Base-by-base conservation (phyloP, 2,888 invertebrate genomes). In the Microctonus aethiopoides region DNA sequence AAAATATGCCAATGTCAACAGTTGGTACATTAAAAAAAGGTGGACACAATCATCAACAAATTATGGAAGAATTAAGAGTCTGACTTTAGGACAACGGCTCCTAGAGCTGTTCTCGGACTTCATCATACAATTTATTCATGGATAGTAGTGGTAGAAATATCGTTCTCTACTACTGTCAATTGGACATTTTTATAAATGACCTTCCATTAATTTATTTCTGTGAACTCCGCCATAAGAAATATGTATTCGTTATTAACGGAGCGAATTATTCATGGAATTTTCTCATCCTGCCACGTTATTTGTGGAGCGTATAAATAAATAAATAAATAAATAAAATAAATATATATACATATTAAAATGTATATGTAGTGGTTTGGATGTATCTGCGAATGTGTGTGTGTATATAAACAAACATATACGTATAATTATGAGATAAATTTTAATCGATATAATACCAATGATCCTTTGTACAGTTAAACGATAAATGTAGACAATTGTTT, bases 51-150 rank as follows among this genome's bases (percentile, higher is more conserved):
- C 83, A 82, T 82, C 85, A 88, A 82, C 87, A 88, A 70, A 81
- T 83, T 77, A 94, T 94, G 93, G 94, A 95, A 88, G 94, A 94
- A 87, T 83, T 94, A 88, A 88, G 94, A 72, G 94, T 95, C 93
- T 95, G 94, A 94, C 94, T 84, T 74, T 80, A 82, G 83, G 76
- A 75, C 72, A 75, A 72, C 73, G 75, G 76, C 75, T 75, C 75
- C 10, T 76, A 75, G 75, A 73, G 75, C 73, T 76, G 76, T 70
- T 52, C 70, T 70, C 70, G 70, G 70, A 67, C 62, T 39, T 51
- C 24, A 26, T 29, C 26, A 26, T n/a, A 62, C 26, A 62, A 62
- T 22, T 41, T 29, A 26, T 26, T 46, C 24, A n/a, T 16, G n/a
- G 11, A 62, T 16, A 34, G 34, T 51, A 34, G n/a, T 16, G 22